Evolutionary conservation across 2,888 invertebrate genomes (phyloP), one percentile per base, ranked within the genome.

Genomic region (Embidobia sp.): DNA sequence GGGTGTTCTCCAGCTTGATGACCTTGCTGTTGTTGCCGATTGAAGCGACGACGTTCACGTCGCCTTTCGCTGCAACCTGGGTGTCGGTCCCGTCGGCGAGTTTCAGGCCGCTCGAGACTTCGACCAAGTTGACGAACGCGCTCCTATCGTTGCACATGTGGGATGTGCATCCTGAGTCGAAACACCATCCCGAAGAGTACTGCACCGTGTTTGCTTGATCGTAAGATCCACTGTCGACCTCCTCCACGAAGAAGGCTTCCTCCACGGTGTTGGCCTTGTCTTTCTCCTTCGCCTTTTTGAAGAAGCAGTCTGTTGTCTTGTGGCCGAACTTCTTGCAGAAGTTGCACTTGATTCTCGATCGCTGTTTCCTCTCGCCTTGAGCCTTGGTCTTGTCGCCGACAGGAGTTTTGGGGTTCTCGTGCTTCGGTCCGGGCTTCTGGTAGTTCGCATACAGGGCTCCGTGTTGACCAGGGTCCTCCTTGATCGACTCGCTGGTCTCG

Each of bases 401-500:
- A 11, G 8, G 35, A 5, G 15, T 1, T n/a, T 33, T 33, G 1
- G 15, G 4, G 5, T 3, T 15, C 10, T 15, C 6, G 35, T 37
- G 15, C 2, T n/a, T 6, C 2, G 33, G 13, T 33, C n/a, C n/a
- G 3, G 1, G 6, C 3, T 33, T 33, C 1, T n/a, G n/a, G 1
- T 33, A 6, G 1, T n/a, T 10, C 0, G 11, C 31, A 11, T 49
- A 55, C 29, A 67, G 27, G 6, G 57, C 57, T 3, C 53, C 63
- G 4, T 35, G 49, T 8, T 42, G 33, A 7, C 3, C 8, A 7
- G 8, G 16, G n/a, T 55, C 27, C 3, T 66, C 16, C 1, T 35
- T 26, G 7, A 74, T 44, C 0, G 72, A 63, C 4, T 70, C 61
- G 40, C 49, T 49, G n/a, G 78, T 63, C 10, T 80, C 80, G 1